Evolutionary conservation across 2,888 invertebrate species (phyloP), one percentile per base, ranked within the genome.

Genomic region (Marronus borbonicus): DNA sequence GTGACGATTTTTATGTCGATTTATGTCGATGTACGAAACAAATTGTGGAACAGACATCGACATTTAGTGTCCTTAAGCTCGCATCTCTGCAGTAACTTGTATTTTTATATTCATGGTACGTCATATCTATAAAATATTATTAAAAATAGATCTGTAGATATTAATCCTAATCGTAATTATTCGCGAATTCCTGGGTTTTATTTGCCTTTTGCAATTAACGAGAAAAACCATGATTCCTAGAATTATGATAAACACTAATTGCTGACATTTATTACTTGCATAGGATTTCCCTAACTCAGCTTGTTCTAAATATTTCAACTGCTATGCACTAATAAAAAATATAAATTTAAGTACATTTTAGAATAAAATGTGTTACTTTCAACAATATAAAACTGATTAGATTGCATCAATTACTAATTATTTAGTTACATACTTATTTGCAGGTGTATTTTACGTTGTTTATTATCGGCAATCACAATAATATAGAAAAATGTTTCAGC

Each of bases 321-420:
- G 8, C 12, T 44, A 44, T 31, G 4, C 8, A 44, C 2, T 12
- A 2, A 44, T 44, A 8, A 44, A 44, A n/a, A 8, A 8, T 2
- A 44, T 44, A 44, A 44, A 44, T 44, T 39, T 44, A 12, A 44
- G 8, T 12, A 44, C 7, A 44, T 44, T 55, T 14, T 52, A 52
- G n/a, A 20, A 20, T 17, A 17, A 17, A 7, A 55, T 20, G 55
- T 8, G 55, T 17, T 20, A n/a, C 2, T 52, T n/a, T 12, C n/a
- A 17, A 20, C 7, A n/a, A 55, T 55, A 12, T n/a, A 17, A n/a
- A 17, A 17, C 3, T 55, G 55, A 55, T 55, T 55, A 55, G 20
- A 55, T 55, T 55, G 55, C n/a, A 55, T n/a, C 55, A 55, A 55
- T 55, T 55, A 55, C n/a, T 55, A 17, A 55, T 55, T 55, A 55